These are phyloP conservation scores for Bruchidius siliquastri DNA, from an alignment of 2,888 invertebrate species.

Conservation along the genomic window DNA sequence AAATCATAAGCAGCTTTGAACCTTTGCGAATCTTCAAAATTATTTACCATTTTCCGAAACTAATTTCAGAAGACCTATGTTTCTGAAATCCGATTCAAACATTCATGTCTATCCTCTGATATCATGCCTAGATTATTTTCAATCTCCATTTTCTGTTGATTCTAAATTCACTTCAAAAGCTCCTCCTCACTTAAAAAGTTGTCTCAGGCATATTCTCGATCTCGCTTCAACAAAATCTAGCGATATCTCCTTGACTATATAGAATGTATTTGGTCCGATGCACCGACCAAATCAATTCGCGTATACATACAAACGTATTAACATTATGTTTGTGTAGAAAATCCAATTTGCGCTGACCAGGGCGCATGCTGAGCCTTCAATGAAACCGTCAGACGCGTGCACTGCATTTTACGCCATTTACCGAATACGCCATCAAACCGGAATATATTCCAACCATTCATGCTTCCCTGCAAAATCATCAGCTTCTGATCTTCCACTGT, in stretches of 20 bases:
- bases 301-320: not conserved
- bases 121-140: too few species aligned
- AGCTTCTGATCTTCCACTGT: not conserved
- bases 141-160: too few species aligned
- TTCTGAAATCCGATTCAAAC: too few species aligned
- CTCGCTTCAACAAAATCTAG: too few species aligned
- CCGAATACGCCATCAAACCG: not conserved
- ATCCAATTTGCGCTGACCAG: not conserved
- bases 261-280: not conserved
- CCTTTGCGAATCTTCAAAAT: too few species aligned
- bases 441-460: not conserved
- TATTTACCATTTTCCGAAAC: too few species aligned
- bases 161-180: too few species aligned
- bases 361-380: not conserved
- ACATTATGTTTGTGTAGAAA: not conserved
- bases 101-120: too few species aligned
- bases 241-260: not conserved
- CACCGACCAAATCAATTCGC: not conserved
- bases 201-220: too few species aligned
- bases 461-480: not conserved
- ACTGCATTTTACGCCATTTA: not conserved
- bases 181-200: too few species aligned
- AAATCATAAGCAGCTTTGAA: too few species aligned
- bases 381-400: not conserved
- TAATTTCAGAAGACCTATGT: too few species aligned